Evolutionary conservation across 2,888 invertebrate genomes (phyloP), one percentile per base, ranked within the genome.

Genomic region (Lepidocyrtinus sp.): DNA sequence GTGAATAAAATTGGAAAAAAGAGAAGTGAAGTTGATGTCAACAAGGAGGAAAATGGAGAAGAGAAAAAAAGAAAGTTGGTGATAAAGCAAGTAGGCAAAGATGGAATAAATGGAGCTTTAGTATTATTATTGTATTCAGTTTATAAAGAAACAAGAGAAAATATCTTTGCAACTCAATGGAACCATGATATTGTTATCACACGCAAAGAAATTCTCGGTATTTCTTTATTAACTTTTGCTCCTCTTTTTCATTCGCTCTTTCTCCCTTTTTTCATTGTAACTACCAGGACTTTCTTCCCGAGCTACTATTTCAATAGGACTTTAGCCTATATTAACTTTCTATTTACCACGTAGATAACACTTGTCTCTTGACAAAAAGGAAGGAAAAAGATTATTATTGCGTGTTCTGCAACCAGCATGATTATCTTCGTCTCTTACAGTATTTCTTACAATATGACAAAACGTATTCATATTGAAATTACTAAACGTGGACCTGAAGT

Each of bases 171-270:
- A 82, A 82, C 76, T 76, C 72, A 73, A 75, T 79, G 82, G 76
- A 62, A 74, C 68, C 79, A 75, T 81, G 84, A 84, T 84, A 84
- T 84, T 84, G 84, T 84, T 84, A 84, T 84, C 82, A 84, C 72
- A 75, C 73, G 75, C 72, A 77, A 79, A 84, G 84, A 84, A 81
- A 84, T 84, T 81, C 84, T 75, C 63, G 82, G 83, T 79, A 84
- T 84, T 83, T 83, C 83, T 74, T 81, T 84, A 83, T 84, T 82
- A 83, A 81, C 79, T 84, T 79, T 68, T 78, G 62, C 73, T 50
- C 36, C 24, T 68, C 61, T 78, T 17, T 50, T 50, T 50, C 15
- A 50, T 50, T 50, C 50, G 12, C 50, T 77, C 63, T 75, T 70
- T 71, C 26, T 62, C 70, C 71, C 61, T 71, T 71, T 62, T 80